These are phyloP conservation scores for Mallotus villosus DNA, from an alignment of 2,797 vertebrate species.

Conservation along the genomic window DNA sequence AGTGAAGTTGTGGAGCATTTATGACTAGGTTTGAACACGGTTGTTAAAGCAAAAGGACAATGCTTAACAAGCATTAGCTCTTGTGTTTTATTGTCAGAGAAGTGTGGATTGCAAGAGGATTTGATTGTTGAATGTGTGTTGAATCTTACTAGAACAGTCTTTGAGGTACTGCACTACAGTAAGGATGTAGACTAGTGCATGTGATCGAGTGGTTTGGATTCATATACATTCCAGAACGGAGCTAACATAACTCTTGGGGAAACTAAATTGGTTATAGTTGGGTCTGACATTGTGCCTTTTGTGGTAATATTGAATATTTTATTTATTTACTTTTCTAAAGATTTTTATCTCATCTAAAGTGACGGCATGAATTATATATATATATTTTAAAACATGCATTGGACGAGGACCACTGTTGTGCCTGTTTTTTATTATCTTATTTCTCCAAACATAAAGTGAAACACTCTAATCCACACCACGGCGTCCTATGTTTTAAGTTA, in stretches of 20 bases:
- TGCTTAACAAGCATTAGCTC: neutral
- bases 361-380: constrained; percentile 1
- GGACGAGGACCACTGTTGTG: constrained; percentile 8
- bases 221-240: constrained; percentile 17
- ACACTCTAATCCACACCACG: neutral
- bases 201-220: constrained; percentile 4
- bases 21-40: no score
- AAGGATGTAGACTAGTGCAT: neutral
- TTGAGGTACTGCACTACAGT: neutral
- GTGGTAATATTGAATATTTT: constrained; percentile 5
- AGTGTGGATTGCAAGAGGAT: no score
- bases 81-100: no score
- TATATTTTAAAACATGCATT: constrained; percentile 1
- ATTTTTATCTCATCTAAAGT: constrained; percentile 15
- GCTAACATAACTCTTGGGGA: neutral
- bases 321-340: constrained; percentile 48
- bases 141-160: constrained; percentile 3
- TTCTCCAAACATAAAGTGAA: constrained; percentile 31
- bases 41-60: no score
- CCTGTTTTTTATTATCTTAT: constrained; percentile 24
- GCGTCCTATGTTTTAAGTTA: neutral
- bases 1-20: no score
- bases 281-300: constrained; percentile 17
- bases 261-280: neutral
- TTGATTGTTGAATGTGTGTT: constrained; percentile 4